These are phyloP conservation scores for Nothoprocta pentlandii DNA, from an alignment of 2,113 vertebrate species.

Conservation along the genomic window DNA sequence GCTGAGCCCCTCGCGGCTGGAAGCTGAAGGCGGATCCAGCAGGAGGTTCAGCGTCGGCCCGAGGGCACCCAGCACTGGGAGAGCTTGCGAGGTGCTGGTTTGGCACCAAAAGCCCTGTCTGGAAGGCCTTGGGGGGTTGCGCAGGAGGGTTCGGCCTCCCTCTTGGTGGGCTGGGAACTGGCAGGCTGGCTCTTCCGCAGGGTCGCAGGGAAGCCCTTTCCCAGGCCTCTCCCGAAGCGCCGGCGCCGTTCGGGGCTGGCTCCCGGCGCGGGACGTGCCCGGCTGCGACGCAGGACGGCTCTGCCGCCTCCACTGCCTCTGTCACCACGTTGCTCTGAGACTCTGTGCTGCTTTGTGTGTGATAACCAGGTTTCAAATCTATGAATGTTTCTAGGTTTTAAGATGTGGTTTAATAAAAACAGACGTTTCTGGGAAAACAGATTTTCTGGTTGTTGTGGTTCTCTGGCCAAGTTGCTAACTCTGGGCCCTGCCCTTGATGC, in stretches of 20 bases:
- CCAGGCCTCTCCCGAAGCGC: fast-evolving
- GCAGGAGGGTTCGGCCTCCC: background rate
- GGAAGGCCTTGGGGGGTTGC: fast-evolving
- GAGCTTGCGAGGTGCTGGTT: background rate
- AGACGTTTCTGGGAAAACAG: background rate
- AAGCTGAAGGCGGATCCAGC: too few relatives aligned
- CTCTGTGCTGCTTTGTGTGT: constrained; percentile 9
- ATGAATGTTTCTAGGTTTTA: background rate
- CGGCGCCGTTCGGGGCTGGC: background rate
- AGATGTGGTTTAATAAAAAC: constrained; percentile 59
- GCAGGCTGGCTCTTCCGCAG: background rate
- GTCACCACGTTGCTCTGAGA: background rate
- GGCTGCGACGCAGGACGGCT: background rate
- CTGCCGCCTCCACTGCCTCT: background rate
- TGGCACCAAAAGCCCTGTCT: background rate
- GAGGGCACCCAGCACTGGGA: background rate
- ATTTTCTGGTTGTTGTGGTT: fast-evolving
- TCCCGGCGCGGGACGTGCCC: background rate
- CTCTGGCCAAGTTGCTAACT: background rate
- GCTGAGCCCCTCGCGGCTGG: too few relatives aligned
- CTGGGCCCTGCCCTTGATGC: background rate
- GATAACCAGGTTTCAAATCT: background rate
- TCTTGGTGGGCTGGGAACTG: background rate
- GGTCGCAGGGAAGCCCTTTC: background rate
- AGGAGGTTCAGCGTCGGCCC: too few relatives aligned